phyloP scores from a whole-genome alignment of 2,888 invertebrate species.

The Drosophila pseudotakahashii region DNA sequence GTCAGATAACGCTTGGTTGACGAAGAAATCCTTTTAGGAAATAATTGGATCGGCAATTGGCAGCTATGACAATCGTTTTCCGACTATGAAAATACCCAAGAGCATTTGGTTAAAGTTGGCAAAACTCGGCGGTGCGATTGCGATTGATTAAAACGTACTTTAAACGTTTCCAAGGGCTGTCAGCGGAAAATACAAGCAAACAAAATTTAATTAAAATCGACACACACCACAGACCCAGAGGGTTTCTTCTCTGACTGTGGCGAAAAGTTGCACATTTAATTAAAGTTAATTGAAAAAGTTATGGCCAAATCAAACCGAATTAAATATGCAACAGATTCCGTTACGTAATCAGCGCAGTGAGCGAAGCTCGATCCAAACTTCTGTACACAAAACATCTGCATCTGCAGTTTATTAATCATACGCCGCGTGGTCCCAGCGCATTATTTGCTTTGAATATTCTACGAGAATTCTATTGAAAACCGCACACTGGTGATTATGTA shows the following conservation, averaged over 20 bases:
- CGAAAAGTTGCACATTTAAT: slow-evolving; percentile 66
- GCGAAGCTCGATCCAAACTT: slow-evolving; percentile 26
- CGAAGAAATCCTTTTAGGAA: slow-evolving; percentile 35
- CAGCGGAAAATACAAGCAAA: slow-evolving; percentile 31
- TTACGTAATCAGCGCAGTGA: slow-evolving; percentile 56
- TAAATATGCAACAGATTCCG: slow-evolving; percentile 74
- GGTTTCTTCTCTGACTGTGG: slow-evolving; percentile 12
- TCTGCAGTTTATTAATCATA: slow-evolving; percentile 64
- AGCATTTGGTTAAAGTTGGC: neutral
- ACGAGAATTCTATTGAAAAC: slow-evolving; percentile 14
- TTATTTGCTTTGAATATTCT: slow-evolving; percentile 46
- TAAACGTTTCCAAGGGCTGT: slow-evolving; percentile 22
- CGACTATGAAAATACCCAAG: neutral
- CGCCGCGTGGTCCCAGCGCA: slow-evolving; percentile 36
- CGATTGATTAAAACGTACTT: slow-evolving; percentile 17
- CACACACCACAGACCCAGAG: slow-evolving; percentile 28
- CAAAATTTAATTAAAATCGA: slow-evolving; percentile 47
- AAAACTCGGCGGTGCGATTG: neutral
- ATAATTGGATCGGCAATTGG: slow-evolving; percentile 35
- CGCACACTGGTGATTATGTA: slow-evolving; percentile 42
- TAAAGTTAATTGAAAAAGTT: slow-evolving; percentile 76
- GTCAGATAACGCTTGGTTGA: slow-evolving; percentile 28
- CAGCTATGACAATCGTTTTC: slow-evolving; percentile 36
- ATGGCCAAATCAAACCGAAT: slow-evolving; percentile 71
- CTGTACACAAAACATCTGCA: slow-evolving; percentile 22